A percentile compares a stretch with the other conserved stretches of the same genome.
phyloP scores from a whole-genome alignment of 2,888 invertebrate species.

The Pseudanteris insignis region DNA sequence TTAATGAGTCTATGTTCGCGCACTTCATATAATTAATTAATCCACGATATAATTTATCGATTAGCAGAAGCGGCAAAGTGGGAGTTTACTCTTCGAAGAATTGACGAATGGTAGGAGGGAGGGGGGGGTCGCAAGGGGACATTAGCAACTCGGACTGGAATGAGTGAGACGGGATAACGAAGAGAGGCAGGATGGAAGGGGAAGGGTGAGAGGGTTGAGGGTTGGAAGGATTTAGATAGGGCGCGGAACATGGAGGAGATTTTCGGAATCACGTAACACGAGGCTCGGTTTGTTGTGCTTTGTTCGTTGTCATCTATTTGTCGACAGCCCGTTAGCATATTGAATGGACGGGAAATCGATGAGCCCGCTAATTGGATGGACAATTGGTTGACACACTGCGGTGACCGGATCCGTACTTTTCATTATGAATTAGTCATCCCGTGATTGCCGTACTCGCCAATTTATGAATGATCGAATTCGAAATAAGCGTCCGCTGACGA shows the following conservation, averaged over 20 bases:
- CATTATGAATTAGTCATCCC: slow-evolving; percentile 27
- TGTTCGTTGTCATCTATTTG: slow-evolving; percentile 29
- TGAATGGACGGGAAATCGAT: slow-evolving; percentile 54
- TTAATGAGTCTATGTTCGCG: too few species aligned
- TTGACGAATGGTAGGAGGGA: background rate
- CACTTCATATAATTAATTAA: too few species aligned
- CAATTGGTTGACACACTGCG: slow-evolving; percentile 49
- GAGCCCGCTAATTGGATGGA: slow-evolving; percentile 56
- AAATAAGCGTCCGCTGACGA: too few species aligned
- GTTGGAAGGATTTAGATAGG: background rate
- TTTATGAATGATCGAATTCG: too few species aligned
- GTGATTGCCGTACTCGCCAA: too few species aligned
- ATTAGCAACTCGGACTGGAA: too few species aligned
- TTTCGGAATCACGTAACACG: slow-evolving; percentile 12
- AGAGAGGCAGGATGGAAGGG: background rate
- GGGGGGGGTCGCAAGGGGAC: too few species aligned
- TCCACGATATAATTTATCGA: slow-evolving; percentile 18
- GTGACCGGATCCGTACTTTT: slow-evolving; percentile 5
- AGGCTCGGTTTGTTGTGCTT: slow-evolving; percentile 23
- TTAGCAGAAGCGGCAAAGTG: slow-evolving; percentile 13
- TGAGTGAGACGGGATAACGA: background rate
- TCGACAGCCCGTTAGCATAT: slow-evolving; percentile 41
- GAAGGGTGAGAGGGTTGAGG: background rate
- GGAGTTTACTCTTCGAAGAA: slow-evolving; percentile 3
- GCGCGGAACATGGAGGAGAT: background rate